phyloP scores from a whole-genome alignment of 2,797 vertebrate species.

The Phataginus tetradactyla region DNA sequence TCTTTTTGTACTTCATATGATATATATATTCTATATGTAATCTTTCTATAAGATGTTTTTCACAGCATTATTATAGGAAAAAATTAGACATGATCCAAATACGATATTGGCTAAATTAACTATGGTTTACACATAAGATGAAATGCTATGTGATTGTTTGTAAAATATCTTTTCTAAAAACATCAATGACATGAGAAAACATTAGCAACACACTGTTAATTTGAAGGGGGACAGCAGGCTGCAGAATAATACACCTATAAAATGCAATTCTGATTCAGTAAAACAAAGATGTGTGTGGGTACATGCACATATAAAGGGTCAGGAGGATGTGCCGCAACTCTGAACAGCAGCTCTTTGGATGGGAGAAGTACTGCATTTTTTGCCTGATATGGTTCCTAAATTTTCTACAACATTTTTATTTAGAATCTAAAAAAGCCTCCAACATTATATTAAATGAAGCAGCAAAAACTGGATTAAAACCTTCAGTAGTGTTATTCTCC shows the following conservation, averaged over 20 bases:
- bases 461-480: neutral
- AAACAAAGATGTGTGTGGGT: rapidly evolving
- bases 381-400: neutral
- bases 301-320: rapidly evolving
- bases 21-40: neutral
- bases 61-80: neutral
- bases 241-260: neutral
- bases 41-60: neutral
- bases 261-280: neutral
- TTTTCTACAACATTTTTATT: neutral
- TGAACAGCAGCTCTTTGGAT: too few relatives aligned
- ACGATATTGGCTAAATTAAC: neutral
- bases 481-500: neutral
- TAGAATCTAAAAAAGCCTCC: neutral
- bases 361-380: neutral
- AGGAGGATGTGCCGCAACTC: neutral
- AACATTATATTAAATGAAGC: neutral
- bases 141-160: neutral
- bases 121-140: neutral
- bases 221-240: neutral
- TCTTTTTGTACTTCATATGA: neutral
- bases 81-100: neutral
- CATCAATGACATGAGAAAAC: neutral
- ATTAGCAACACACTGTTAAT: neutral
- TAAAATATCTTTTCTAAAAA: neutral